Evolutionary conservation across 2,113 vertebrate genomes (phyloP), one percentile per base, ranked within the genome.

Genomic region (Pleuronectes platessa): DNA sequence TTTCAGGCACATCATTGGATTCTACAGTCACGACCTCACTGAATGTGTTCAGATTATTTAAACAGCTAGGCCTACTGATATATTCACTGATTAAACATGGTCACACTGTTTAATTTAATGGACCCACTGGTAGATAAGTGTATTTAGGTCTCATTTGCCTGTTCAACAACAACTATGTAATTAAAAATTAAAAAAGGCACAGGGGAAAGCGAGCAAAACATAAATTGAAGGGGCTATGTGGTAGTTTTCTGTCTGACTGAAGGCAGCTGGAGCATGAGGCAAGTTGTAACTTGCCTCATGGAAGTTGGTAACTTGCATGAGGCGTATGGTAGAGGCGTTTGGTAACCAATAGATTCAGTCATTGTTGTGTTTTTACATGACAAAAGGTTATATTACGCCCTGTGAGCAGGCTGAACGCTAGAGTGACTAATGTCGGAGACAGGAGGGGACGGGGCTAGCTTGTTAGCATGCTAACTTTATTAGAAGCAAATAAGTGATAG

Each of bases 101-200:
- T 3, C 24, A 40, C 2, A 1, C 2, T 21, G 23, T 21, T 65
- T 47, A n/a, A 53, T 45, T 67, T 21, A 65, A 56, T 42, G 15
- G 18, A 18, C 13, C 60, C 54, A 61, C 13, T 27, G n/a, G 35
- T 53, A 55, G 15, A 74, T 54, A 14, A 49, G 21, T 70, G 31
- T 31, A 37, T 61, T 74, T 23, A 26, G 13, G 7, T 60, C 20
- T 9, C n/a, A 8, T 58, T 27, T 35, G 61, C 21, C 37, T 61
- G 20, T 47, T 31, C 24, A 68, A 47, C 65, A 45, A 59, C 31
- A 27, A 65, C 21, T 61, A 17, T 65, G 59, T 68, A 21, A 24
- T 61, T 31, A 37, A 35, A 42, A 27, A 26, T 40, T 1, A n/a
- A 78, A 78, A 61, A 60, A 21, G 12, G 3, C 6, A 31, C 58